Percentiles rank a stretch among this genome's conserved stretches.
These are phyloP conservation scores for Lucilia sericata DNA, from an alignment of 1,140 invertebrate genomes.

Conservation along the genomic window DNA sequence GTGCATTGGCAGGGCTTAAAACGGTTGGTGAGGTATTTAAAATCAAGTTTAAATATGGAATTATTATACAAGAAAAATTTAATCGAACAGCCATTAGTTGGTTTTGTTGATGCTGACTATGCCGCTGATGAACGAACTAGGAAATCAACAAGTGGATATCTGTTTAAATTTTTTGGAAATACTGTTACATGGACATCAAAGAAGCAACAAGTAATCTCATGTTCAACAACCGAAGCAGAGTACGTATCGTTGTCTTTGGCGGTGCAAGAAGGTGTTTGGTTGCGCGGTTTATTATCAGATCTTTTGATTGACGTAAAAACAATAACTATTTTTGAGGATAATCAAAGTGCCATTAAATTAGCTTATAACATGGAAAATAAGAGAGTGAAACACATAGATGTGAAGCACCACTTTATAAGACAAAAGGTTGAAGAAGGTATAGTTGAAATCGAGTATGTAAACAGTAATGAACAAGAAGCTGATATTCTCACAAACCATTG, in stretches of 20 bases:
- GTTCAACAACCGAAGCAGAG: background rate
- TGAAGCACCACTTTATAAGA: background rate
- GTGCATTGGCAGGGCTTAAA: too few species aligned
- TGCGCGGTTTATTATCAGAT: background rate
- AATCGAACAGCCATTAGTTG: too few species aligned
- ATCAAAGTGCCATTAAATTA: too few species aligned
- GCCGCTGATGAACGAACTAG: too few species aligned
- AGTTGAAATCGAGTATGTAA: background rate
- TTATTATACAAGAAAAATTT: too few species aligned
- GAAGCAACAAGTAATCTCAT: conserved; percentile 16
- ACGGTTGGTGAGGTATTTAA: too few species aligned
- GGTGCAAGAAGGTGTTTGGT: background rate
- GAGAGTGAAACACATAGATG: background rate
- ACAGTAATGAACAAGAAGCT: background rate
- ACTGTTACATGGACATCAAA: background rate
- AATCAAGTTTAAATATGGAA: too few species aligned
- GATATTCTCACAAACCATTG: background rate
- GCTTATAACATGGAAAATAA: background rate
- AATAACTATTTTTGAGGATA: too few species aligned
- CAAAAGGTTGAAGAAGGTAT: background rate
- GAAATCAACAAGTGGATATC: too few species aligned
- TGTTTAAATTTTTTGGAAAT: too few species aligned
- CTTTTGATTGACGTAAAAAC: background rate
- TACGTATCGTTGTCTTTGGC: background rate
- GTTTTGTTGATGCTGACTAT: too few species aligned